Conservation (phyloP, 2,888 invertebrate species). For the Griposia aprilina region DNA sequence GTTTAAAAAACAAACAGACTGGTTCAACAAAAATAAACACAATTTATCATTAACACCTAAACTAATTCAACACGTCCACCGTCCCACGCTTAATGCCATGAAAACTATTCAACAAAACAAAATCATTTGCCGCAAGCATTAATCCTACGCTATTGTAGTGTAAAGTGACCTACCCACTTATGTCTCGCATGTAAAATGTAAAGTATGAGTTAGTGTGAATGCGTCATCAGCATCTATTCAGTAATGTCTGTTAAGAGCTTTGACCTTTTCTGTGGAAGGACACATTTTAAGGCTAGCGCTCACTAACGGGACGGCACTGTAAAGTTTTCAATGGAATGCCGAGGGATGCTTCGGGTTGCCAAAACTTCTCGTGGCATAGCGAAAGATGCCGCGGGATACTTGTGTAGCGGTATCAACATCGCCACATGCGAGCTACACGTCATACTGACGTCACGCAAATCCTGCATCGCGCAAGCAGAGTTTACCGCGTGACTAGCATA, state of each 20-base stretch:
- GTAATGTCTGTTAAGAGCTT: constrained; percentile 51
- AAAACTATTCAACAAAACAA: constrained; percentile 28
- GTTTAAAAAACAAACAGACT: background rate
- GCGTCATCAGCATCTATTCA: constrained; percentile 53
- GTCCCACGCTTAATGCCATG: background rate
- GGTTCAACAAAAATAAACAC: background rate
- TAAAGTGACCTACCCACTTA: constrained; percentile 45
- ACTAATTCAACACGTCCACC: background rate
- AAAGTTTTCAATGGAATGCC: background rate
- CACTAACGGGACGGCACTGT: background rate
- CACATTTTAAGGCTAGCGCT: background rate
- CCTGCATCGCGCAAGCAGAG: no score
- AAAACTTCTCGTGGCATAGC: background rate
- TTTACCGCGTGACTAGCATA: no score
- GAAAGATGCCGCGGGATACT: background rate
- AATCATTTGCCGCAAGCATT: constrained; percentile 8
- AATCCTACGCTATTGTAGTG: constrained; percentile 31
- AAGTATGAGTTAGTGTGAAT: constrained; percentile 47
- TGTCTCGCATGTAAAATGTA: constrained; percentile 40
- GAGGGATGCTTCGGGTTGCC: background rate
- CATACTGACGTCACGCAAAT: no score
- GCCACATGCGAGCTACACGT: no score
- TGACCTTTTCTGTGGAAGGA: constrained; percentile 34
- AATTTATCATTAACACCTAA: background rate
- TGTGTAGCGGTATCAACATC: no score